These are phyloP conservation scores for Troglohyphantes excavatus DNA, from an alignment of 2,888 invertebrate species.

Conservation along the genomic window DNA sequence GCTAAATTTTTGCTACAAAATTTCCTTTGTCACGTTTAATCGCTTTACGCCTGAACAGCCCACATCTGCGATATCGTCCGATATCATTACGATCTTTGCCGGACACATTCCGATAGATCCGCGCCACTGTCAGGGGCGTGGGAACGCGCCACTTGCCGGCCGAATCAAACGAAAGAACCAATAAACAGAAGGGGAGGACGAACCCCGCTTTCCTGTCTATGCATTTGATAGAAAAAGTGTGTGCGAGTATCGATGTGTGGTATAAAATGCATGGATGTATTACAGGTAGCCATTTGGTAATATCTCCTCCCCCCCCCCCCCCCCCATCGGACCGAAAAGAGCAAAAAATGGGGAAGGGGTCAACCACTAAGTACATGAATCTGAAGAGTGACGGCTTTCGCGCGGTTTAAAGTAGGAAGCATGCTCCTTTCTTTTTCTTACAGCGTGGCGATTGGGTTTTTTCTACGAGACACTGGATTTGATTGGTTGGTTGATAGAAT, in stretches of 20 bases:
- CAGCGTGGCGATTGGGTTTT: no score
- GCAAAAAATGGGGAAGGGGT: neutral
- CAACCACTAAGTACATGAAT: neutral
- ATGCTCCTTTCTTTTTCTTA: no score
- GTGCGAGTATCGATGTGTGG: constrained; percentile 3
- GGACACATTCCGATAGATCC: neutral
- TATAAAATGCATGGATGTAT: constrained; percentile 28
- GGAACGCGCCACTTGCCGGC: constrained; percentile 41
- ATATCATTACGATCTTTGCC: constrained; percentile 9
- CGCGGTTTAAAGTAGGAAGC: no score
- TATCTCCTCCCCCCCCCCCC: neutral
- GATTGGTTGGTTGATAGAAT: no score
- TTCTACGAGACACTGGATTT: no score
- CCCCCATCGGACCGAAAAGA: neutral
- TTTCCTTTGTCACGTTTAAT: no score
- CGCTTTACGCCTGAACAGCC: no score
- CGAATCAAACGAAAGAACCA: constrained; percentile 1
- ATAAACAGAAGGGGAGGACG: constrained; percentile 26
- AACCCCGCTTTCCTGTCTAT: neutral
- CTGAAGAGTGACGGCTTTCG: no score
- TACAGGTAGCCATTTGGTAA: constrained; percentile 1
- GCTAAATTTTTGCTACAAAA: no score
- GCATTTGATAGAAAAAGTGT: constrained; percentile 18
- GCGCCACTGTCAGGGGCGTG: constrained; percentile 36
- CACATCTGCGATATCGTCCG: no score